Base-by-base conservation (phyloP, 1,140 invertebrate species). In the Drosophila melanica region DNA sequence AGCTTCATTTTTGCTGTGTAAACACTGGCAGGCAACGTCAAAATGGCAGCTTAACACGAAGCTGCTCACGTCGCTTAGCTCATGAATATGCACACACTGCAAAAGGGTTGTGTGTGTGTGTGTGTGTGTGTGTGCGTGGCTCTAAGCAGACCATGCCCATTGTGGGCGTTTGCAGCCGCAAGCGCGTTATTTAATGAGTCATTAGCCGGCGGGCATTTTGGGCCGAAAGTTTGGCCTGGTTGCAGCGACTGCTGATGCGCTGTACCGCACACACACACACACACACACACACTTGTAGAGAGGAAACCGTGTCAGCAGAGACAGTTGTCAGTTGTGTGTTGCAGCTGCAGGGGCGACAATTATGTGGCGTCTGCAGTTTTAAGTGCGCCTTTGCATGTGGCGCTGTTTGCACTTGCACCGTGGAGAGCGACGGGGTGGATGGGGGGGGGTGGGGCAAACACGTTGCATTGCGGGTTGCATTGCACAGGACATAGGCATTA, bases 1-100 rank as follows among this genome's bases (percentile, higher is more conserved):
- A 27, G 27, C 27, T 27, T 27, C 27, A 27, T 35, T 55, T 77
- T 53, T 44, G 62, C 68, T 77, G 50, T 53, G 82, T 45, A 87
- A 86, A 85, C 81, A 86, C 51, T 77, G 69, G 53, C 60, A 75
- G 74, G 60, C 65, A 78, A 86, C 82, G 68, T 90, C 75, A 90
- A 90, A 90, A 90, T 90, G 85, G 81, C 78, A 90, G 85, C 85
- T 90, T 84, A 90, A 77, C 85, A 90, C 85, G 85, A 90, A 90
- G 57, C 63, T 58, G 35, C 72, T 64, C 67, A 75, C 53, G 66
- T 62, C 44, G 57, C 53, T 45, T 37, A 66, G 73, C 78, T 90
- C 85, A 90, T 90, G 85, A 90, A 90, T 90, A 90, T 90, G 85
- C 80, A 84, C 75, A 75, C 62, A 72, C 45, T 20, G 14, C 8